Conservation (phyloP, 2,113 vertebrate species). For the Terrapene triunguis region DNA sequence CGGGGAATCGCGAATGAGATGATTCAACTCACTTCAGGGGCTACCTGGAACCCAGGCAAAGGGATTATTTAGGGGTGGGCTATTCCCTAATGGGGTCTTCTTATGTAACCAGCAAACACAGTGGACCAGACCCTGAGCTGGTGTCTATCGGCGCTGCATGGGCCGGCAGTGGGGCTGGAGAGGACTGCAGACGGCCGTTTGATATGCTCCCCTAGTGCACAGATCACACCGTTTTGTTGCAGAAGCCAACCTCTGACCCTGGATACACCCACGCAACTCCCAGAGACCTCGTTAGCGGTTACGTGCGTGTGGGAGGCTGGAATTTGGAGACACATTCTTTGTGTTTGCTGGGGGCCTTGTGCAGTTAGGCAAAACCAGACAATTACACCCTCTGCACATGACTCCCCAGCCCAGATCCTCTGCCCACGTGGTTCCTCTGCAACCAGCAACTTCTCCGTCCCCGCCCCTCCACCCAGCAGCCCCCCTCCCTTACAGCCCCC, state of each 20-base stretch:
- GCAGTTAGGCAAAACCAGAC: neutral
- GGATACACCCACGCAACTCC: neutral
- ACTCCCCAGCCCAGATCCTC: neutral
- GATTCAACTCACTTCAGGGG: neutral
- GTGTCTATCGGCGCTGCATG: neutral
- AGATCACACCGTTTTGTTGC: neutral
- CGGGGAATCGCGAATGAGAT: neutral
- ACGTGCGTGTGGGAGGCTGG: neutral
- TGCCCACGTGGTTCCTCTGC: neutral
- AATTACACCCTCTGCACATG: neutral
- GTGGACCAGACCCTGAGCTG: neutral
- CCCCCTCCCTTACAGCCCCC: accelerated
- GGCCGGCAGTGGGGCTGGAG: too few species aligned
- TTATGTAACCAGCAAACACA: neutral
- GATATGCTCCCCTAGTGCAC: too few species aligned
- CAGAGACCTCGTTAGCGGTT: neutral
- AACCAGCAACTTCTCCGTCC: accelerated
- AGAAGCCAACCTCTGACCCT: neutral
- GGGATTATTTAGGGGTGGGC: neutral
- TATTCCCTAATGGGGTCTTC: neutral
- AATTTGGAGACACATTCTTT: neutral
- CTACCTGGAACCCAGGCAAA: accelerated
- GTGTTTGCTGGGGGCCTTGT: neutral
- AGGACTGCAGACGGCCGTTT: too few species aligned
- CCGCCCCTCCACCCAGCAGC: neutral